Evolutionary conservation across 2,113 vertebrate species (phyloP).

Genomic region (Acanthisitta chloris): DNA sequence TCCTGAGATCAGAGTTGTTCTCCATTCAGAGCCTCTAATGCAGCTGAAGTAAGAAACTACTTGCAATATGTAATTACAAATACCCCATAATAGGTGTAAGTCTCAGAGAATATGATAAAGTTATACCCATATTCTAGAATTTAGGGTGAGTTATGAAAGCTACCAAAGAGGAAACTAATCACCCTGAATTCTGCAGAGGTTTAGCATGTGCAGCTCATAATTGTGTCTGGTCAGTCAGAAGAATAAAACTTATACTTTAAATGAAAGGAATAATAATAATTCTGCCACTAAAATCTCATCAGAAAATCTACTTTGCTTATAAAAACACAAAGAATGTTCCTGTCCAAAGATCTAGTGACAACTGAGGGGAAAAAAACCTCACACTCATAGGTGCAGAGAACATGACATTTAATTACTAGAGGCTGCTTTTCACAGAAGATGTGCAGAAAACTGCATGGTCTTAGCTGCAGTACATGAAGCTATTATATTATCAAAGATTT

Average conservation of each 20-base stretch:
- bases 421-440: not conserved
- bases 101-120: no score
- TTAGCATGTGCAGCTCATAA: not conserved
- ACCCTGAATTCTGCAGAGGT: not conserved
- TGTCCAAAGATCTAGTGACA: not conserved
- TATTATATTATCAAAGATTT: not conserved
- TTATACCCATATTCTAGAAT: not conserved
- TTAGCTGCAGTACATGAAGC: not conserved
- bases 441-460: not conserved
- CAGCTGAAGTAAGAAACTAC: not conserved
- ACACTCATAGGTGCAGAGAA: not conserved
- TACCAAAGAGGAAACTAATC: not conserved
- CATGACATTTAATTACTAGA: not conserved
- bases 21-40: not conserved
- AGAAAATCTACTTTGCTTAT: not conserved
- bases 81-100: rapidly evolving
- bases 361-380: not conserved
- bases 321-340: not conserved
- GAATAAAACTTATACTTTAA: not conserved
- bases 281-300: not conserved
- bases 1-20: not conserved
- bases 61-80: not conserved
- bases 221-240: not conserved
- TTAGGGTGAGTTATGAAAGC: not conserved
- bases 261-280: not conserved